phyloP scores from a whole-genome alignment of 2,797 vertebrate genomes.

The Sebastes reedi region DNA sequence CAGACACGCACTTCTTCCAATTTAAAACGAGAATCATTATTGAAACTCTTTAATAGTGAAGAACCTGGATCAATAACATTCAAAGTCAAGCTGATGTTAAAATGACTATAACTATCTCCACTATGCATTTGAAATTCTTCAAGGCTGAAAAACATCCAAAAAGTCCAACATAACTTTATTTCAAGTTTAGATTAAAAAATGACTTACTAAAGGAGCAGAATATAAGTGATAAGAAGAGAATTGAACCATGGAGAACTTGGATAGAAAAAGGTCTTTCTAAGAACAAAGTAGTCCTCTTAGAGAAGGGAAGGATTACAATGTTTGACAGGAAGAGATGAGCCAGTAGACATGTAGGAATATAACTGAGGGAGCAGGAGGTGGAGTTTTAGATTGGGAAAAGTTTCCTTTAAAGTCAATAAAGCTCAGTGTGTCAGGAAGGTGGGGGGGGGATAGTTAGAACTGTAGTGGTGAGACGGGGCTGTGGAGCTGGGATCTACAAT shows the following conservation, averaged over 20 bases:
- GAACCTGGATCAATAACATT: neutral
- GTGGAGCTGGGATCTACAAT: neutral
- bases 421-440: neutral
- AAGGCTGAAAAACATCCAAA: neutral
- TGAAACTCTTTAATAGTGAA: neutral
- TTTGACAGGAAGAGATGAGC: neutral
- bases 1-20: neutral
- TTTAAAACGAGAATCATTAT: neutral
- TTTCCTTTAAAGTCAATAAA: neutral
- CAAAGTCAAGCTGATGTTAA: neutral
- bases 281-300: neutral
- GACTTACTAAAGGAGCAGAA: neutral
- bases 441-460: neutral
- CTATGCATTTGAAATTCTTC: neutral
- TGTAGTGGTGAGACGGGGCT: neutral
- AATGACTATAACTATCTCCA: no score
- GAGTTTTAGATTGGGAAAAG: neutral
- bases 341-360: no score
- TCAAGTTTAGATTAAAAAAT: neutral
- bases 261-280: neutral
- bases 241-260: neutral
- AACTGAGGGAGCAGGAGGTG: neutral
- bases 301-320: neutral
- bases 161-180: neutral
- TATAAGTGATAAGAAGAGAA: neutral